Base-by-base conservation (phyloP, 2,888 invertebrate genomes). In the Deilephila elpenor region DNA sequence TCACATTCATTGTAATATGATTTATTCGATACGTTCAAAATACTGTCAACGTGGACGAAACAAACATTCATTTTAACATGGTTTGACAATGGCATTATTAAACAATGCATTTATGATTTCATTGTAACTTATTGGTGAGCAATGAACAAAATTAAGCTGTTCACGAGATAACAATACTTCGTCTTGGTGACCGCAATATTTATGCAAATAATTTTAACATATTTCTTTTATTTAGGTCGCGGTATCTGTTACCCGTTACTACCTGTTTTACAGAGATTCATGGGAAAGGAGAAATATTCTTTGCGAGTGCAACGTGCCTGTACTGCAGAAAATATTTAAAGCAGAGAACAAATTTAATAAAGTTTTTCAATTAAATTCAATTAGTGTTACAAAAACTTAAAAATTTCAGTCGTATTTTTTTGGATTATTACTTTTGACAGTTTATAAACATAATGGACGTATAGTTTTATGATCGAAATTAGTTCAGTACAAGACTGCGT, bases 171-270 rank as follows among this genome's bases (percentile, higher is more conserved):
- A 64, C 2, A n/a, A 3, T 34, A 20, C 25, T 14, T 29, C 25
- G 37, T 67, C 67, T 20, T 19, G 11, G 1, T 34, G 32, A 29
- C 61, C 61, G 19, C 61, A 32, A 19, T 34, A n/a, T 44, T 20
- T 19, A 19, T 64, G 32, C n/a, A 64, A 64, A 64, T 64, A 64
- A 64, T 64, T 34, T 20, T 5, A 19, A 64, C 64, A 64, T 44
- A 44, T 37, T 34, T n/a, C 64, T 37, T 37, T 64, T 3, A 64
- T 34, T n/a, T 64, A 64, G 64, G 64, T 64, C 44, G 29, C 19
- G n/a, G 37, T 34, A n/a, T 34, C 37, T 64, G n/a, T n/a, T 1
- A 19, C 17, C 53, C 53, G 53, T 56, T 56, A 56, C 5, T 56
- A 56, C 17, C 53, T 56, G n/a, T 19, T 19, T 19, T 56, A 56